These are phyloP conservation scores for Loris lydekkerianus DNA, from an alignment of 2,797 vertebrate genomes.

Conservation along the genomic window DNA sequence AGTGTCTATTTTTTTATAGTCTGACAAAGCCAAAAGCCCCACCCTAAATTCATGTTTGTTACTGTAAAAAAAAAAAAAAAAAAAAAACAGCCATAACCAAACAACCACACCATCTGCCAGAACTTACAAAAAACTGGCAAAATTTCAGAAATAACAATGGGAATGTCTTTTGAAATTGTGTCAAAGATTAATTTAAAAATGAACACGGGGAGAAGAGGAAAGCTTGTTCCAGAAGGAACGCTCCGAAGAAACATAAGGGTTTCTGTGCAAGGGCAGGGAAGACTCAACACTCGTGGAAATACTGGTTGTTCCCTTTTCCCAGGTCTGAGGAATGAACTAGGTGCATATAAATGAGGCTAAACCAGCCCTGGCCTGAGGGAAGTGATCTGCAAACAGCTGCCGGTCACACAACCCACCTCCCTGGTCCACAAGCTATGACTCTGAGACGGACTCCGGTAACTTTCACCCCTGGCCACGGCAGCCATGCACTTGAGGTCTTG, in stretches of 20 bases:
- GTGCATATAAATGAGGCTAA: not conserved
- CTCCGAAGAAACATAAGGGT: not conserved
- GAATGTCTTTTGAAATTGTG: not conserved
- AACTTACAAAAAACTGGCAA: not conserved
- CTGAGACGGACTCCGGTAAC: not conserved
- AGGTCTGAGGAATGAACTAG: not conserved
- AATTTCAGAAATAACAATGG: not conserved
- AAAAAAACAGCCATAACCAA: not conserved
- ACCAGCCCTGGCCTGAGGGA: not conserved
- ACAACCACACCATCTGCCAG: not conserved
- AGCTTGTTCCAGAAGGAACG: not conserved
- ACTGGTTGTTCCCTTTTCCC: not conserved
- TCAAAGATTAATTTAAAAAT: not conserved
- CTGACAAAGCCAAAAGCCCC: not conserved
- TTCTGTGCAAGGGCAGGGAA: not conserved
- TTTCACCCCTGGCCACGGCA: not conserved
- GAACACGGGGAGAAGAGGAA: not conserved
- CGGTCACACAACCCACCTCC: not conserved
- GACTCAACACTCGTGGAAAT: not conserved
- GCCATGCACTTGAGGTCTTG: not conserved
- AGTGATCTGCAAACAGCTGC: not conserved
- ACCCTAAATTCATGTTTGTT: not conserved
- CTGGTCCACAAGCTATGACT: not conserved
- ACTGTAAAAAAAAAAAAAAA: not conserved
- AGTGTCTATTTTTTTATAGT: not conserved